phyloP scores from a whole-genome alignment of 2,113 vertebrate genomes.

The Sphyrna mokarran region DNA sequence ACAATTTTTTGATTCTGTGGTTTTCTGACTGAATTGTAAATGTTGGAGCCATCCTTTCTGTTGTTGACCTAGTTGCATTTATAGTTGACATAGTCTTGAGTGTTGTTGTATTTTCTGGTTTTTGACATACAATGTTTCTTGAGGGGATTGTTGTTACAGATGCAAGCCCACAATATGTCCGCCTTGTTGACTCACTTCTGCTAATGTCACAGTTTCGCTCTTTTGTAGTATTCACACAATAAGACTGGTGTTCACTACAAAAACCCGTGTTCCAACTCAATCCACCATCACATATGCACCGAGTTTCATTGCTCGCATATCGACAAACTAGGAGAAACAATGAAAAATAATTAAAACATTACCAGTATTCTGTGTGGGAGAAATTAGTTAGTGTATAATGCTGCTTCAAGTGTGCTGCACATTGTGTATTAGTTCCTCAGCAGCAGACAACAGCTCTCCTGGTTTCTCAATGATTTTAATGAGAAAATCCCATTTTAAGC shows the following conservation, averaged over 20 bases:
- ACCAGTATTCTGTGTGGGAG: not conserved
- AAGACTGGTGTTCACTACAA: constrained; percentile 48
- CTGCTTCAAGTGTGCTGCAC: not conserved
- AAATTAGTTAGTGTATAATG: not conserved
- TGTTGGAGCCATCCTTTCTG: no score
- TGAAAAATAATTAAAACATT: not conserved
- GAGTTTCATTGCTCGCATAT: constrained; percentile 41
- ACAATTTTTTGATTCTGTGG: no score
- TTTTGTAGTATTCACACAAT: constrained; percentile 33
- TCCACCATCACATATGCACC: constrained; percentile 52
- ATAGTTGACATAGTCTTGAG: no score
- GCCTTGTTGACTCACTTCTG: constrained; percentile 43
- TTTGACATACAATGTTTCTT: not conserved
- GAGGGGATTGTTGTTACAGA: not conserved
- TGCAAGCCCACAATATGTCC: constrained; percentile 46
- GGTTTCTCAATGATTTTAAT: no score
- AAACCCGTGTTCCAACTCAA: constrained; percentile 45
- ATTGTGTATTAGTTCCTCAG: not conserved
- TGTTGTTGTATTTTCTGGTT: not conserved
- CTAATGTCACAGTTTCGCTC: constrained; percentile 47
- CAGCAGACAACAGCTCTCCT: not conserved
- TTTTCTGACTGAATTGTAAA: no score
- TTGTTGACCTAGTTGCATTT: no score
- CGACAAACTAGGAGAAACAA: constrained; percentile 46
- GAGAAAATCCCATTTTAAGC: no score